Conservation (phyloP, 2,888 invertebrate species). For the Harpalus rufipes region DNA sequence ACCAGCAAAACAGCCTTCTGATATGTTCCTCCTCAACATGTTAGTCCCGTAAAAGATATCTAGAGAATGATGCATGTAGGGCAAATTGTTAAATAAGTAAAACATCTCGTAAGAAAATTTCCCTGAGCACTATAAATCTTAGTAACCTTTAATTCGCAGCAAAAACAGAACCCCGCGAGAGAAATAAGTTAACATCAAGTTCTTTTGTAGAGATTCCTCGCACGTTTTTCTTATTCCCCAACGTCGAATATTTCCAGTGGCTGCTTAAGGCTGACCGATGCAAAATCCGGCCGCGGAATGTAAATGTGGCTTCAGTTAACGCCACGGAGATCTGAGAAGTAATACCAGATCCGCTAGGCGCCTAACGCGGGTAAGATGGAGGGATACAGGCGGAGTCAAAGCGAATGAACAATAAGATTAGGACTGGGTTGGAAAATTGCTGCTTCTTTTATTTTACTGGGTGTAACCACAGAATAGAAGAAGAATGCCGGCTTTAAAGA, state of each 20-base stretch:
- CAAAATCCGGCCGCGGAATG: constrained; percentile 69
- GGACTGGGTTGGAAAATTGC: constrained; percentile 22
- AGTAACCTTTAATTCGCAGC: constrained; percentile 62
- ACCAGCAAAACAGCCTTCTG: constrained; percentile 2
- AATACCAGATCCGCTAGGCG: constrained; percentile 68
- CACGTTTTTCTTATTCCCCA: constrained; percentile 71
- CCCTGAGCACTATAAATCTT: constrained; percentile 63
- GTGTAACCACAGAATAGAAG: constrained; percentile 15
- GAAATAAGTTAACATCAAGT: constrained; percentile 65
- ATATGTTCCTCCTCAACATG: constrained; percentile 11
- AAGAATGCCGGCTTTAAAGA: constrained; percentile 35
- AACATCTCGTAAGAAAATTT: constrained; percentile 57
- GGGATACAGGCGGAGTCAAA: not conserved
- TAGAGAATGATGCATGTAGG: constrained; percentile 20
- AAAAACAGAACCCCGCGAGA: constrained; percentile 58
- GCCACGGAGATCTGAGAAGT: constrained; percentile 29
- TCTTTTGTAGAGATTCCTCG: constrained; percentile 70
- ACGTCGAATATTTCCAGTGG: constrained; percentile 71
- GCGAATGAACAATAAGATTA: constrained; percentile 48
- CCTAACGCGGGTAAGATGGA: not conserved
- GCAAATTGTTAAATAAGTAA: constrained; percentile 60
- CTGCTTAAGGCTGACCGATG: constrained; percentile 70
- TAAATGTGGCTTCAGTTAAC: constrained; percentile 70
- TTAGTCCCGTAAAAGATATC: constrained; percentile 9
- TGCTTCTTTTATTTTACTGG: constrained; percentile 49